phyloP scores from a whole-genome alignment of 2,888 invertebrate species.

The Synanthedon formicaeformis region DNA sequence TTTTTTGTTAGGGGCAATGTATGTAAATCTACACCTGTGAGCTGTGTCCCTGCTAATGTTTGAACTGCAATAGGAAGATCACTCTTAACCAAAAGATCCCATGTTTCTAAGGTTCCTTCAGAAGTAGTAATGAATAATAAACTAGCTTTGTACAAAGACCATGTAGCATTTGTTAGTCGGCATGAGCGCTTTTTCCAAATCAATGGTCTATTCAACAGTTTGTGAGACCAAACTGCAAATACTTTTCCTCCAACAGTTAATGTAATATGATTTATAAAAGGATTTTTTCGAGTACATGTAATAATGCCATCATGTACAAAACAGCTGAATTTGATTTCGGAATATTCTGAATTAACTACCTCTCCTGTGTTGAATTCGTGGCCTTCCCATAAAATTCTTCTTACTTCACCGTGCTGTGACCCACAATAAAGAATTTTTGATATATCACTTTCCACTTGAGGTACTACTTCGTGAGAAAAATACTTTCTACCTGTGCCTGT shows the following conservation, averaged over 20 bases:
- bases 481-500: slow-evolving; percentile 49
- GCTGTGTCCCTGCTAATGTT: slow-evolving; percentile 74
- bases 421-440: slow-evolving; percentile 41
- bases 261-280: slow-evolving; percentile 71
- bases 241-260: slow-evolving; percentile 81
- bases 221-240: slow-evolving; percentile 81
- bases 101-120: slow-evolving; percentile 83
- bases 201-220: slow-evolving; percentile 71
- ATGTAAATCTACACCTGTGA: slow-evolving; percentile 75
- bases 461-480: slow-evolving; percentile 37
- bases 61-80: slow-evolving; percentile 77
- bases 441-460: slow-evolving; percentile 35
- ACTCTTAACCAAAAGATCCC: slow-evolving; percentile 80
- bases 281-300: slow-evolving; percentile 71
- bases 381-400: slow-evolving; percentile 74
- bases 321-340: slow-evolving; percentile 49
- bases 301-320: slow-evolving; percentile 80
- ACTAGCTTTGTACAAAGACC: slow-evolving; percentile 82
- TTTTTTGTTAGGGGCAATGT: slow-evolving; percentile 67
- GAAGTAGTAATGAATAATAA: slow-evolving; percentile 77
- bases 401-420: slow-evolving; percentile 55
- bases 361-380: slow-evolving; percentile 74
- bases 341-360: slow-evolving; percentile 71
- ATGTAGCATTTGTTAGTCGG: slow-evolving; percentile 74
- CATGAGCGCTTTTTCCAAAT: slow-evolving; percentile 74